These are phyloP conservation scores for Zeus faber DNA, from an alignment of 2,113 vertebrate species.

Conservation along the genomic window DNA sequence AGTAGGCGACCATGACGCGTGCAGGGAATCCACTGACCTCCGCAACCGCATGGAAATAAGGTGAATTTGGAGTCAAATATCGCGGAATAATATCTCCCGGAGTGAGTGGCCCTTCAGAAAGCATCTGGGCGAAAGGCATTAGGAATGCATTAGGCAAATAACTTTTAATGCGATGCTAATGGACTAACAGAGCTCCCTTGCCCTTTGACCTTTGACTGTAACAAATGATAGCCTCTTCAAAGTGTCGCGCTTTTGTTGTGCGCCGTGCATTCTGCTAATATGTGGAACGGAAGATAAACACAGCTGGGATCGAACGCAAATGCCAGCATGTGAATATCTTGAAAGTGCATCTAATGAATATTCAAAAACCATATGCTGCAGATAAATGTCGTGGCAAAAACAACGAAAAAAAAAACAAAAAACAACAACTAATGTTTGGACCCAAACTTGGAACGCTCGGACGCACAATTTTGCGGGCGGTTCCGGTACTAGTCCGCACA, in stretches of 20 bases:
- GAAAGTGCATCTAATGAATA: neutral
- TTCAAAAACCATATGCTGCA: neutral
- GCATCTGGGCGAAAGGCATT: neutral
- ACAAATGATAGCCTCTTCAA: slow-evolving; percentile 5
- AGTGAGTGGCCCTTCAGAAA: neutral
- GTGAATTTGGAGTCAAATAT: too few relatives aligned
- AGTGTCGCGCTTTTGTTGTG: neutral
- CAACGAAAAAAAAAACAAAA: too few relatives aligned
- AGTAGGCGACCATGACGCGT: too few relatives aligned
- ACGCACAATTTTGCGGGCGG: too few relatives aligned
- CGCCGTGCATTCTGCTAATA: slow-evolving; percentile 5
- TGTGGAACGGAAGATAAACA: slow-evolving; percentile 5
- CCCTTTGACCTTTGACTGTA: neutral
- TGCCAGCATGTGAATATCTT: slow-evolving; percentile 16
- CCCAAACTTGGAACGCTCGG: too few relatives aligned
- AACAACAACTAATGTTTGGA: too few relatives aligned
- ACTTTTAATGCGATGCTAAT: slow-evolving; percentile 26
- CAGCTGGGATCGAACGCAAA: slow-evolving; percentile 7
- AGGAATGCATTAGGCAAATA: slow-evolving; percentile 15
- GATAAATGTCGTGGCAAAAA: too few relatives aligned
- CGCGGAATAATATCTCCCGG: too few relatives aligned
- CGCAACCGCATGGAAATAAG: too few relatives aligned
- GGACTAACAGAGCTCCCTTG: neutral
- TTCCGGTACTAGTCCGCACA: neutral
- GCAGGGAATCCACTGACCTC: too few relatives aligned